phyloP scores from a whole-genome alignment of 37 sponge, comb jelly and placozoan genomes.

The Cliona cf. orientalis region DNA sequence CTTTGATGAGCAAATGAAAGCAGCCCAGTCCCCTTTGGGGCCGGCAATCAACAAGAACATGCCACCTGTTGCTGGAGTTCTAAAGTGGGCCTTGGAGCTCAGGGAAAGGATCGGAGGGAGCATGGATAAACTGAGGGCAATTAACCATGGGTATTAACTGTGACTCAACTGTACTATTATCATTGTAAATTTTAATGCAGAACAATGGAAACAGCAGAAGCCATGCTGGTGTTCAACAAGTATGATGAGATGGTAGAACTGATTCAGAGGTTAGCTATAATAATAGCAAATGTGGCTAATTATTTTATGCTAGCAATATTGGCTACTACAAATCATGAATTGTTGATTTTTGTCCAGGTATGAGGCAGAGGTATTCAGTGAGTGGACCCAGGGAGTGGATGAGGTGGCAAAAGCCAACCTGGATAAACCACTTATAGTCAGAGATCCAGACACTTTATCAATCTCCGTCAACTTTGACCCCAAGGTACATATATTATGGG shows the following conservation, averaged over 20 bases:
- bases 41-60: slow-evolving; percentile 93
- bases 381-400: slow-evolving; percentile 92
- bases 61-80: slow-evolving; percentile 92
- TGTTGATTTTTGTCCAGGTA: slow-evolving; percentile 57
- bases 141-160: slow-evolving; percentile 78
- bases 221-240: slow-evolving; percentile 84
- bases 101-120: slow-evolving; percentile 68
- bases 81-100: slow-evolving; percentile 92
- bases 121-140: slow-evolving; percentile 74
- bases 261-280: slow-evolving; percentile 90
- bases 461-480: slow-evolving; percentile 98
- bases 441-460: slow-evolving; percentile 56
- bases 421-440: slow-evolving; percentile 88
- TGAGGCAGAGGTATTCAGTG: slow-evolving; percentile 78
- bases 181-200: slow-evolving; percentile 26
- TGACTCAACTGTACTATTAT: neutral
- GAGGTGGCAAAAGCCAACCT: slow-evolving; percentile 90
- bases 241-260: slow-evolving; percentile 94
- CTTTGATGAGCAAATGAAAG: slow-evolving; percentile 78
- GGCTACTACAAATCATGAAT: no score
- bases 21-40: slow-evolving; percentile 44
- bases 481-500: no score
- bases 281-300: no score
- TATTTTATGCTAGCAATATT: neutral
- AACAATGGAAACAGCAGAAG: slow-evolving; percentile 88